Conservation (phyloP, 1,140 invertebrate species). For the Drosophila kurseongensis region DNA sequence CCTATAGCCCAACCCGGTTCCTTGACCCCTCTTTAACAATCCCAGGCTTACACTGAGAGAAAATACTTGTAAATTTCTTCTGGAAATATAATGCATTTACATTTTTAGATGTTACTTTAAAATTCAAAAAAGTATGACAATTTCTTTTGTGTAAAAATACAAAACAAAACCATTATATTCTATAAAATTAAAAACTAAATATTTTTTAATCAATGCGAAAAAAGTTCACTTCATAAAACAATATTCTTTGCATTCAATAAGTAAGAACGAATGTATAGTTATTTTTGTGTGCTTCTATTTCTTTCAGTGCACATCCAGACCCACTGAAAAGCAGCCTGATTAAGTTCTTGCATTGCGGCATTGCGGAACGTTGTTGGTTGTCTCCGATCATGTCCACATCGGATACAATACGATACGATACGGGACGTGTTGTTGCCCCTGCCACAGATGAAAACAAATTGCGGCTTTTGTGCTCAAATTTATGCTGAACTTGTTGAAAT, state of each 20-base stretch:
- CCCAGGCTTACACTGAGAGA: not conserved
- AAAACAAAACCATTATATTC: no score
- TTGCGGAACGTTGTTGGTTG: conserved; percentile 46
- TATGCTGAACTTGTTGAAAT: conserved; percentile 82
- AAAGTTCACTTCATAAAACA: no score
- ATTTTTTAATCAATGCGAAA: no score
- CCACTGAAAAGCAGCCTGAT: conserved; percentile 57
- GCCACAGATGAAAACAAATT: conserved; percentile 80
- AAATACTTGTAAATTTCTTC: not conserved
- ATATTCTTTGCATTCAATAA: no score
- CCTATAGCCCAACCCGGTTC: conserved; percentile 51
- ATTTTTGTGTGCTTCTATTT: no score
- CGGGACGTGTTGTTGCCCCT: conserved; percentile 27
- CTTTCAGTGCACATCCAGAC: conserved; percentile 7
- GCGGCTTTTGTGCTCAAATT: conserved; percentile 81
- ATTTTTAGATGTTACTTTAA: no score
- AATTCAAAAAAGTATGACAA: no score
- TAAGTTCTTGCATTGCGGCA: conserved; percentile 70
- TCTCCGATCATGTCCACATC: conserved; percentile 36
- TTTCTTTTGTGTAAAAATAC: no score
- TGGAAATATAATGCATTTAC: no score
- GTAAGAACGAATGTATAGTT: no score
- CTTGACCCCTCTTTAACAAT: conserved; percentile 59
- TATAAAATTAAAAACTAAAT: no score
- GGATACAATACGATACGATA: conserved; percentile 8